A percentile compares a stretch with the other conserved stretches of the same genome.
phyloP scores from a whole-genome alignment of 2,797 vertebrate genomes.

The Simalia tracyae region DNA sequence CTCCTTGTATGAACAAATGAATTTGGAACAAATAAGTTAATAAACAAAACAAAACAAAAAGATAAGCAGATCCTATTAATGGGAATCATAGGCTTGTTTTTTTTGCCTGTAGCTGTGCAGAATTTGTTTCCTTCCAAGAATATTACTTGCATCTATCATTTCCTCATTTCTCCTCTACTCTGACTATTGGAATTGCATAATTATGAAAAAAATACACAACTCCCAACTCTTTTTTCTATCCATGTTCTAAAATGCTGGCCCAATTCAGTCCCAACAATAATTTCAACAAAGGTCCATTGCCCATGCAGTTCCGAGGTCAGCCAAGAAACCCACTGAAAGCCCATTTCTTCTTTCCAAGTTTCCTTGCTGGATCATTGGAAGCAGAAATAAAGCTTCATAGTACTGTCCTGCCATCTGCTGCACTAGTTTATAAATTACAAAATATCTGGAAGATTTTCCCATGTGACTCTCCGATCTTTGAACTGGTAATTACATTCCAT shows the following conservation, averaged over 20 bases:
- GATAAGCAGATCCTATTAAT: neutral
- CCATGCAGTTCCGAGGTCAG: neutral
- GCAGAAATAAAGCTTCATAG: neutral
- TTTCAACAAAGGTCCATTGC: neutral
- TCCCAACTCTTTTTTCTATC: neutral
- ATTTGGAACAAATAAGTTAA: neutral
- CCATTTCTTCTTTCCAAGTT: neutral
- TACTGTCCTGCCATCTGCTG: neutral
- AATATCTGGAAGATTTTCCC: neutral
- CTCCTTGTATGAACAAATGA: neutral
- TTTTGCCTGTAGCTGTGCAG: neutral
- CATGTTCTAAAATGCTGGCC: neutral
- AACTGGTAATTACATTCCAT: neutral
- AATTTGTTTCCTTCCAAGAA: no score
- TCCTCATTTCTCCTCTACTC: neutral
- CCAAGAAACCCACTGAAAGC: neutral
- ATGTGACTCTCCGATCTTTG: neutral
- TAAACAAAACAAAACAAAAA: neutral
- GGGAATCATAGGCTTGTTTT: neutral
- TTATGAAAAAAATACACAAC: neutral
- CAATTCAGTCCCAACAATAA: neutral
- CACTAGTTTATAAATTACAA: neutral
- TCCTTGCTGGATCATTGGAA: neutral
- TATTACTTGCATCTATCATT: no score
- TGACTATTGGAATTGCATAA: neutral